Evolutionary conservation across 1,140 invertebrate genomes (phyloP), one percentile per base, ranked within the genome.

Genomic region (Zaprionus inermis): DNA sequence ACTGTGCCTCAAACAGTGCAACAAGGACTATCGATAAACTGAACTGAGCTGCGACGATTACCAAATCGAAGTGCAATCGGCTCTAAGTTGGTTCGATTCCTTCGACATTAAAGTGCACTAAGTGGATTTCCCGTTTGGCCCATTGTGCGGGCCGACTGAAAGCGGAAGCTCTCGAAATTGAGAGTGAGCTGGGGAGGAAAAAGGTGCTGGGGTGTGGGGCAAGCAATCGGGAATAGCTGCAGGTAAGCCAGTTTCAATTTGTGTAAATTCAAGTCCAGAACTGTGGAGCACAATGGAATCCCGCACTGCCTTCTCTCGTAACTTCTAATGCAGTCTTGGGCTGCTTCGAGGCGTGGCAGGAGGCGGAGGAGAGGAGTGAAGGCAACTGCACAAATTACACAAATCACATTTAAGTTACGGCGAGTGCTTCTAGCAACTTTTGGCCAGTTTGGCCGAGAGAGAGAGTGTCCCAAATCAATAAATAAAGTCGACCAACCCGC

Each of bases 391-490:
- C 24, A 69, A 69, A 77, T 77, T 73, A 77, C 72, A 71, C 72
- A 78, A 78, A 76, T 76, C 76, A 65, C 76, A 79, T 76, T 72
- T 67, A 61, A 60, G 46, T 46, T 54, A 44, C 28, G 59, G 54
- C 20, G 18, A 49, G 44, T 49, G 44, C 44, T 22, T 11, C 24
- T 28, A 28, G 18, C 32, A 66, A 64, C n/a, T 57, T 60, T 59
- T 44, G 38, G 52, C 38, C 49, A 44, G 32, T 56, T 52, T 28
- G 24, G 38, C 38, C 55, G 30, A 28, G 24, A 28, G 24, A 28
- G 24, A 28, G 36, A 30, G 57, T 66, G 64, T 66, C 72, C 76
- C 76, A 69, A 73, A 81, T 80, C 79, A 80, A 81, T 81, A 76
- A 80, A 81, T 79, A 72, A 76, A 41, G 46, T 54, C 63, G 28